These are phyloP conservation scores for Ophioninae sp. DNA, from an alignment of 2,888 invertebrate genomes.

Conservation along the genomic window DNA sequence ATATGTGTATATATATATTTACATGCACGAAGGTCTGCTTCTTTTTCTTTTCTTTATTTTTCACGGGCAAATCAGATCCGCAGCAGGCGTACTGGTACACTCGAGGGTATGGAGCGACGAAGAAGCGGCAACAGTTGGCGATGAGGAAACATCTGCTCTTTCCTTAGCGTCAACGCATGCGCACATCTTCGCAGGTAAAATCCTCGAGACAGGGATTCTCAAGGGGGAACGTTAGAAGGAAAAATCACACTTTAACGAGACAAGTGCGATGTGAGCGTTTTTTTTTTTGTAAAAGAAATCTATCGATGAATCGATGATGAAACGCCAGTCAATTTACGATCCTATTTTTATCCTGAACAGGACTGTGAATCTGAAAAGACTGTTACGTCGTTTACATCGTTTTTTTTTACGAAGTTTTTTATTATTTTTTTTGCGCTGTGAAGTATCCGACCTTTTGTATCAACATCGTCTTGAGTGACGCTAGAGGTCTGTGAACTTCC, in stretches of 20 bases:
- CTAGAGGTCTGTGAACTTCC: conserved; percentile 54
- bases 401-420: background rate
- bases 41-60: conserved; percentile 64
- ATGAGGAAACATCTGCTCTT: conserved; percentile 77
- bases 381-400: background rate
- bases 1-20: background rate
- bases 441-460: background rate
- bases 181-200: conserved; percentile 72
- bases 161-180: conserved; percentile 75
- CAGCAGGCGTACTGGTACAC: conserved; percentile 63
- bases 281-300: background rate
- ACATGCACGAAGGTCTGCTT: conserved; percentile 39
- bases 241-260: background rate
- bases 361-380: background rate
- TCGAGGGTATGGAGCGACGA: conserved; percentile 48
- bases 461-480: conserved; percentile 40
- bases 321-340: background rate
- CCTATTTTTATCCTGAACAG: background rate
- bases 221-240: conserved; percentile 61
- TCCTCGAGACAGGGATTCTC: conserved; percentile 76
- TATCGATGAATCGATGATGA: background rate
- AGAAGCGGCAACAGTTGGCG: conserved; percentile 78
- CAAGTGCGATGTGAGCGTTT: background rate
- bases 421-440: background rate
- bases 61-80: conserved; percentile 75